Conservation (phyloP, 2,797 vertebrate genomes). For the Bovichtus diacanthus region DNA sequence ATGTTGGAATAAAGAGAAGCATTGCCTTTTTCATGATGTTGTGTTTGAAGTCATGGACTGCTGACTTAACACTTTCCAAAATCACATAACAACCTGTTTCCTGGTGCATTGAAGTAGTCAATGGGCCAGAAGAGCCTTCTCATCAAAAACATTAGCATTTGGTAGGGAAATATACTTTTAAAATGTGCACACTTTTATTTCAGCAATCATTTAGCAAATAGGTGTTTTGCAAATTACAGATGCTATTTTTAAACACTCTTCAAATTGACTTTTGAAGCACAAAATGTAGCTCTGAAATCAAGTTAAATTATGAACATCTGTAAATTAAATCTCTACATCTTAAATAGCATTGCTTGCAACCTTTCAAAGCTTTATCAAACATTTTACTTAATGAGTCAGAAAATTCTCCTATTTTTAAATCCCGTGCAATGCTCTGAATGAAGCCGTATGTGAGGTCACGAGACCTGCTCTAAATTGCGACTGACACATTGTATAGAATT, state of each 20-base stretch:
- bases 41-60: conserved; percentile 56
- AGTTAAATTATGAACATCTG: conserved; percentile 11
- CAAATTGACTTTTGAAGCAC: conserved; percentile 24
- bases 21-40: conserved; percentile 50
- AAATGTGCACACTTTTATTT: conserved; percentile 9
- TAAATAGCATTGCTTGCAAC: background rate
- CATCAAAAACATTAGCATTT: conserved; percentile 37
- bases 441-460: conserved; percentile 25
- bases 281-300: conserved; percentile 2
- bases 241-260: conserved; percentile 26
- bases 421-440: conserved; percentile 11
- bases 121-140: conserved; percentile 29
- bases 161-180: background rate
- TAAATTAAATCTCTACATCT: conserved; percentile 12
- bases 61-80: conserved; percentile 58
- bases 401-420: conserved; percentile 20
- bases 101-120: conserved; percentile 31
- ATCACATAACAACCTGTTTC: conserved; percentile 55
- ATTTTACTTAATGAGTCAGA: conserved; percentile 27
- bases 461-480: conserved; percentile 30
- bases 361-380: conserved; percentile 27
- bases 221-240: conserved; percentile 10
- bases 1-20: conserved; percentile 59
- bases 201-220: conserved; percentile 19
- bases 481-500: conserved; percentile 57